Evolutionary conservation across 92 coral and sea anemone species (phyloP).

Genomic region (Palythoa caribaeorum): DNA sequence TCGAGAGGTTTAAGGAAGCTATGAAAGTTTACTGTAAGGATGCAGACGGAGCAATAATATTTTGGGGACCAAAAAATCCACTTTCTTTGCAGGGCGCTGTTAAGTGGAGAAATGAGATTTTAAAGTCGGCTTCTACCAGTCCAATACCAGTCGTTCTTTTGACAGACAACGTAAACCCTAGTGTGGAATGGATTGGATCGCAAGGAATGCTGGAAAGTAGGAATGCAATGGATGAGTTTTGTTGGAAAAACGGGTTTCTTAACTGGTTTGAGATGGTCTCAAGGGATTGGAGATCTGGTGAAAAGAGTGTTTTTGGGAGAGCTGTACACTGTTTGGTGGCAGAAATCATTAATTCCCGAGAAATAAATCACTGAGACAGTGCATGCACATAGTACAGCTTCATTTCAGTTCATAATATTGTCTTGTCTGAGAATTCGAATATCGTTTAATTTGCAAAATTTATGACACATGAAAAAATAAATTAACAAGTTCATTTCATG

Average conservation of each 20-base stretch:
- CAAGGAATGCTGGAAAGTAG: conserved; percentile 60
- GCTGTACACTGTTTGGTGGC: conserved; percentile 64
- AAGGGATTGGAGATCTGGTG: conserved; percentile 74
- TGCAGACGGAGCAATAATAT: conserved; percentile 70
- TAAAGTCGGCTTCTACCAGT: conserved; percentile 16
- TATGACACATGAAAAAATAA: too few species aligned
- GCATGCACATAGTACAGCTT: too few species aligned
- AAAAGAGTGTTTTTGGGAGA: conserved; percentile 73
- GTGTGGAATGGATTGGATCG: conserved; percentile 70
- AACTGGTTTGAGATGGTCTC: conserved; percentile 76
- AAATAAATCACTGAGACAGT: neutral
- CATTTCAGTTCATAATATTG: too few species aligned
- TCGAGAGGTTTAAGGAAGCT: conserved; percentile 47
- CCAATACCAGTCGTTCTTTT: conserved; percentile 70
- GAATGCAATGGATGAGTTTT: conserved; percentile 72
- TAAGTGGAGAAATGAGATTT: conserved; percentile 62
- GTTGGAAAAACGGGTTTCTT: conserved; percentile 64
- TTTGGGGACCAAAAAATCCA: conserved; percentile 77
- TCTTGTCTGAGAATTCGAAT: too few species aligned
- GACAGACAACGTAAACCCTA: conserved; percentile 67
- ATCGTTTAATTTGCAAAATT: too few species aligned
- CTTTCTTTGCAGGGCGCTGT: conserved; percentile 65
- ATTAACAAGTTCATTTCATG: too few species aligned
- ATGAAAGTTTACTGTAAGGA: conserved; percentile 48
- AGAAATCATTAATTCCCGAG: conserved; percentile 34